phyloP scores from a whole-genome alignment of 2,888 invertebrate genomes.

The Lamellibrachia satsuma region DNA sequence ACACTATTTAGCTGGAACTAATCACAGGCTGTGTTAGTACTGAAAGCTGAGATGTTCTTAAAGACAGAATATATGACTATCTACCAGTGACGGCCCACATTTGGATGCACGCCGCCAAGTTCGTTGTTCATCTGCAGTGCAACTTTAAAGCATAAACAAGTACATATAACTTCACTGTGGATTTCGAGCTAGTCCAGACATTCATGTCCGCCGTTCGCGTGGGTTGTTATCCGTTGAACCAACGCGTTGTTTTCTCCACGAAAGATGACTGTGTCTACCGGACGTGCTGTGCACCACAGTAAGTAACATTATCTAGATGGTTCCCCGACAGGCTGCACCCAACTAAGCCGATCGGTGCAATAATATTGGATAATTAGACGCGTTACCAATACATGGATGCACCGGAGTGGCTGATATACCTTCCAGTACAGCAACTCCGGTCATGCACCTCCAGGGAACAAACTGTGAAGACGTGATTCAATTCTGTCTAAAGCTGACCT shows the following conservation, averaged over 20 bases:
- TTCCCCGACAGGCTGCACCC: background rate
- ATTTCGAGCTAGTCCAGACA: background rate
- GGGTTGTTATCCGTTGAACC: background rate
- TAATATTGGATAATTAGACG: background rate
- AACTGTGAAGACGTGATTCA: background rate
- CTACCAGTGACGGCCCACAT: no score
- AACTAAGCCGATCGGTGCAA: background rate
- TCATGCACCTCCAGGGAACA: background rate
- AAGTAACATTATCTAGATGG: background rate
- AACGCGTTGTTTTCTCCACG: background rate
- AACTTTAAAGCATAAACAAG: no score
- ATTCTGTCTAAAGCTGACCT: background rate
- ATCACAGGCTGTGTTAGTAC: no score
- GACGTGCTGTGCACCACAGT: background rate
- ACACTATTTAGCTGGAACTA: no score
- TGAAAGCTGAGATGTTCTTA: no score
- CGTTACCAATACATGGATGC: background rate
- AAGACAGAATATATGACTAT: no score
- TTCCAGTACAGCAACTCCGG: background rate
- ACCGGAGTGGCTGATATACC: background rate
- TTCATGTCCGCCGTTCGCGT: background rate
- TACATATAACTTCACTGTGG: no score
- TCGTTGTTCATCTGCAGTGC: no score
- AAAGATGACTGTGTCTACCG: background rate
- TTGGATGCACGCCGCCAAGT: no score